Percentiles rank a stretch among this genome's conserved stretches.
These are phyloP conservation scores for Struthidea cinerea DNA, from an alignment of 2,113 vertebrate genomes.

Conservation along the genomic window DNA sequence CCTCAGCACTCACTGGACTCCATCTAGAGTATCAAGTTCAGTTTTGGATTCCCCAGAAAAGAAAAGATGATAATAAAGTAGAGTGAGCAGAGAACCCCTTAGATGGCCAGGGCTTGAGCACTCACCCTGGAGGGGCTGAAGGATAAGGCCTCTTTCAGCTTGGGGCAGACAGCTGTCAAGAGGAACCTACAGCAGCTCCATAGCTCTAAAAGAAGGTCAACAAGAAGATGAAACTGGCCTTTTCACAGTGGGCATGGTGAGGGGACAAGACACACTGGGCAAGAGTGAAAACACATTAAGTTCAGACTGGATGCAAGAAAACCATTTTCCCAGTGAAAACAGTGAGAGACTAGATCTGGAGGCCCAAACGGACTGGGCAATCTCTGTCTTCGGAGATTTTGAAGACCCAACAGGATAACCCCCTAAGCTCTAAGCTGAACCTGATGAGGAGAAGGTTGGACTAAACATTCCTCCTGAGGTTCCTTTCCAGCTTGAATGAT, in stretches of 20 bases:
- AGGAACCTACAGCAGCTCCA: background rate
- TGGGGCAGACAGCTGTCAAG: background rate
- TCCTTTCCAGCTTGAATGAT: background rate
- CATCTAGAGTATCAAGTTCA: background rate
- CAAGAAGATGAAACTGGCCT: background rate
- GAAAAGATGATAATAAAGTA: background rate
- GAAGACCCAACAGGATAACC: background rate
- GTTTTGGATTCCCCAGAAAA: background rate
- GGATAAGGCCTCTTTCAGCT: background rate
- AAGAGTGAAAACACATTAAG: background rate
- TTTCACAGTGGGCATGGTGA: background rate
- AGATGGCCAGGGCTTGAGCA: background rate
- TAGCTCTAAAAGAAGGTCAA: background rate
- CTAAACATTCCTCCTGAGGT: background rate
- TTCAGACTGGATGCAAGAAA: background rate
- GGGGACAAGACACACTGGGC: background rate
- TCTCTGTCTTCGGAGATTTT: background rate
- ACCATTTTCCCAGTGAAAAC: background rate
- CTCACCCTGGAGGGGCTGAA: background rate
- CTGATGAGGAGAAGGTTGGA: background rate
- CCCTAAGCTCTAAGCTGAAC: background rate
- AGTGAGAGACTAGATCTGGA: background rate
- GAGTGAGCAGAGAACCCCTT: background rate
- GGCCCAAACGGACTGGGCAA: background rate
- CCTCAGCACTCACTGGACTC: background rate